These are phyloP conservation scores for Saccopteryx leptura DNA, from an alignment of 2,113 vertebrate species.

Conservation along the genomic window DNA sequence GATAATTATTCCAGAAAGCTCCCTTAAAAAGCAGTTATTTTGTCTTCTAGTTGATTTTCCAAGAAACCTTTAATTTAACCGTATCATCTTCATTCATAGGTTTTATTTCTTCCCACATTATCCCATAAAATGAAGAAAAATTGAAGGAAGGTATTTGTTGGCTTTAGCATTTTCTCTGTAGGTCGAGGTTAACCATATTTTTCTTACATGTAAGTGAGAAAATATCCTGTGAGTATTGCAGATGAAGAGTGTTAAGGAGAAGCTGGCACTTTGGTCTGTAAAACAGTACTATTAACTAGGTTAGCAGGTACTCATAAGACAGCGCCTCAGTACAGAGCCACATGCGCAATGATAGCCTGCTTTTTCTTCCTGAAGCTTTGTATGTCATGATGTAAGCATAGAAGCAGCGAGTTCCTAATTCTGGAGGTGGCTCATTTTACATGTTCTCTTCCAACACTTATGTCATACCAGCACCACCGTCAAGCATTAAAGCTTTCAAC, in stretches of 20 bases:
- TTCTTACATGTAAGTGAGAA: not conserved
- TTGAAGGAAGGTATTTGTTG: not conserved
- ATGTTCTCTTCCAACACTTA: not conserved
- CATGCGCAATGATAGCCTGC: not conserved
- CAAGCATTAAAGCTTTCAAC: not conserved
- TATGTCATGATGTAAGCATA: not conserved
- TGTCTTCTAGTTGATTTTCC: slow-evolving; percentile 48
- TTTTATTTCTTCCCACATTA: not conserved
- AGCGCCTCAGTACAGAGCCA: not conserved
- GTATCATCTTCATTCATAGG: not conserved
- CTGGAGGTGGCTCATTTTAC: not conserved
- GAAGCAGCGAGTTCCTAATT: not conserved
- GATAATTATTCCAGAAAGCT: not conserved
- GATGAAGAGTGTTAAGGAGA: not conserved
- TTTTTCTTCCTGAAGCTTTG: not conserved
- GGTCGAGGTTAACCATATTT: not conserved
- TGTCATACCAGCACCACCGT: not conserved
- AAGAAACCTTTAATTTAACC: not conserved
- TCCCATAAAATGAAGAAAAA: not conserved
- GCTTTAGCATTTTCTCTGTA: not conserved
- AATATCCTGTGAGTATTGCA: not conserved
- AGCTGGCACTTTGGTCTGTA: not conserved
- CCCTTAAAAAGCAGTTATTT: not conserved
- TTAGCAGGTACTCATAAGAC: not conserved
- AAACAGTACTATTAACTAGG: not conserved